Evolutionary conservation across 2,888 invertebrate genomes (phyloP).

Genomic region (Temnothorax ravouxi): DNA sequence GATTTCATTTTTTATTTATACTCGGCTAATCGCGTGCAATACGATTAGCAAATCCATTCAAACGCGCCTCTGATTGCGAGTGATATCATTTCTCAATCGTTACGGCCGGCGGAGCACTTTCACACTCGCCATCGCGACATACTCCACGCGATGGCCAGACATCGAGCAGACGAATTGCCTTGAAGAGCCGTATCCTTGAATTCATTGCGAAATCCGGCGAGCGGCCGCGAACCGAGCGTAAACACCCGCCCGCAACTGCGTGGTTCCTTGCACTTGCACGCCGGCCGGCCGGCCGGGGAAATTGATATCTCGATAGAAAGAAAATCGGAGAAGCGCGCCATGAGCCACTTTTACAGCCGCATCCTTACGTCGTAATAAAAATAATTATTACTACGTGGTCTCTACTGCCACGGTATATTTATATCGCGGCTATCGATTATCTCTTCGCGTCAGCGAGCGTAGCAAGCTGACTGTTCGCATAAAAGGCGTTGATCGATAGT

Average conservation of each 20-base stretch:
- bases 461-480: constrained; percentile 50
- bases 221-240: constrained; percentile 60
- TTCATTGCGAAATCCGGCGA: constrained; percentile 78
- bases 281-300: not conserved
- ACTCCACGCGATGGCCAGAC: constrained; percentile 34
- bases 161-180: constrained; percentile 69
- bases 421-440: constrained; percentile 66
- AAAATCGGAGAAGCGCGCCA: constrained; percentile 3
- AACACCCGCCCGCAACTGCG: constrained; percentile 51
- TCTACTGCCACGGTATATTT: constrained; percentile 54
- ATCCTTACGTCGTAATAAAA: constrained; percentile 56
- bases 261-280: constrained; percentile 34
- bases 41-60: constrained; percentile 5
- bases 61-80: not conserved
- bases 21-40: constrained; percentile 1
- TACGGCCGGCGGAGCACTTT: not conserved
- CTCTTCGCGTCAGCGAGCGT: constrained; percentile 52
- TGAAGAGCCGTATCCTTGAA: constrained; percentile 78
- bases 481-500: constrained; percentile 67
- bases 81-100: not conserved
- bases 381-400: constrained; percentile 56
- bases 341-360: constrained; percentile 23
- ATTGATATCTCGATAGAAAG: constrained; percentile 35
- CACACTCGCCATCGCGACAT: constrained; percentile 53
- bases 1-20: not conserved